Evolutionary conservation across 2,888 invertebrate genomes (phyloP).

Genomic region (Salpingus planirostris): DNA sequence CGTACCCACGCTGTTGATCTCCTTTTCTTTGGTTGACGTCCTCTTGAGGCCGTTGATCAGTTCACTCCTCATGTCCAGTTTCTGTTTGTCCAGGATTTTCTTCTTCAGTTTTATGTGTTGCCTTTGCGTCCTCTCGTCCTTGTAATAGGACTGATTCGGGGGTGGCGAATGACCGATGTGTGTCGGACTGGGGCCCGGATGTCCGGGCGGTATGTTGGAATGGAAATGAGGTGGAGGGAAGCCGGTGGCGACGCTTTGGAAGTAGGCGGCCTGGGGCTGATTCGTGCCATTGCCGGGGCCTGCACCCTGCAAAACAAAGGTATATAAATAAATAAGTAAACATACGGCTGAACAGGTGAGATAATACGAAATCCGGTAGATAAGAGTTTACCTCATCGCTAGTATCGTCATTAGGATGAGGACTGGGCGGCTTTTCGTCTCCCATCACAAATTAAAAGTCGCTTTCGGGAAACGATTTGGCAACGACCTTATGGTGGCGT

Average conservation of each 20-base stretch:
- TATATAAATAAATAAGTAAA: constrained; percentile 1
- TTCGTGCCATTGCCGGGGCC: constrained; percentile 62
- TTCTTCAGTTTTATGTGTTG: constrained; percentile 69
- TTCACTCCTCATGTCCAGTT: constrained; percentile 49
- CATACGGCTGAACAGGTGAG: constrained; percentile 5
- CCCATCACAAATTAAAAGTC: too few relatives aligned
- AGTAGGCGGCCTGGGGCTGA: constrained; percentile 58
- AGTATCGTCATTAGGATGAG: too few relatives aligned
- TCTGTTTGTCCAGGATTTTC: constrained; percentile 54
- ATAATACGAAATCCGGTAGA: too few relatives aligned
- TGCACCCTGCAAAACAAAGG: constrained; percentile 50
- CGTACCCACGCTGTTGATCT: constrained; percentile 56
- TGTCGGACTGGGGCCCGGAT: constrained; percentile 43
- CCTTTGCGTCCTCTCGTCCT: constrained; percentile 70
- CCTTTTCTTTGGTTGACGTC: constrained; percentile 40
- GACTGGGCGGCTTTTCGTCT: too few relatives aligned
- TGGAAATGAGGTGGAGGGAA: constrained; percentile 43
- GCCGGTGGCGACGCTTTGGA: constrained; percentile 49
- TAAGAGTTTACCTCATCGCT: too few relatives aligned
- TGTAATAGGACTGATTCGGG: constrained; percentile 55
- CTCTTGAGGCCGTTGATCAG: constrained; percentile 47
- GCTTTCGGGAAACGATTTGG: too few relatives aligned
- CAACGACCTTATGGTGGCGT: too few relatives aligned
- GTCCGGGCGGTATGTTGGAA: constrained; percentile 47
- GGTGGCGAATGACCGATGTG: constrained; percentile 62